phyloP scores from a whole-genome alignment of 1,140 invertebrate genomes.

The Steinernema feltiae region DNA sequence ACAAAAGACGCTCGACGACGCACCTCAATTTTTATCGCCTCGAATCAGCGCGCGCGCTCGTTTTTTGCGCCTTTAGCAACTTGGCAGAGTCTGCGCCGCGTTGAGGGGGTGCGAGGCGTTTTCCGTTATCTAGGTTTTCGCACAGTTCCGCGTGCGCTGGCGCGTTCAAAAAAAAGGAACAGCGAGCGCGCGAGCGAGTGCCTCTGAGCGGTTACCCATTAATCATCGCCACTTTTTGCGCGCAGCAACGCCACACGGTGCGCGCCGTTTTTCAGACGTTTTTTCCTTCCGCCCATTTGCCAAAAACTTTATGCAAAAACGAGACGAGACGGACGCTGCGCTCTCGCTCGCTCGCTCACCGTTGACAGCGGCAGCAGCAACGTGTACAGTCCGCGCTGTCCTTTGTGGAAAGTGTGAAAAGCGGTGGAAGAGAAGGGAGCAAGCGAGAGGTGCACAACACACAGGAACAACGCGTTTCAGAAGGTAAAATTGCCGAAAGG shows the following conservation, averaged over 20 bases:
- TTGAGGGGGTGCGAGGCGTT: no score
- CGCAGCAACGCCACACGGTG: background rate
- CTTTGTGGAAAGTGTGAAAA: no score
- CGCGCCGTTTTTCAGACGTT: background rate
- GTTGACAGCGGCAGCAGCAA: no score
- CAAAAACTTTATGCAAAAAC: constrained; percentile 8
- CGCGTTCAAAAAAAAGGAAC: background rate
- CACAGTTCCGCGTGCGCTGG: background rate
- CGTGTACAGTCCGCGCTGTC: no score
- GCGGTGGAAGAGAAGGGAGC: no score
- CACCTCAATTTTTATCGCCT: background rate
- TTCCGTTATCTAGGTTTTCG: constrained; percentile 10
- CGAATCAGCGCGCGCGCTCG: no score
- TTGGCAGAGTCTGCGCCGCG: no score
- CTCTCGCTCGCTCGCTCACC: no score
- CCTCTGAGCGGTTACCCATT: background rate
- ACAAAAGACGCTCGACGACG: background rate
- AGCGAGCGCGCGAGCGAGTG: background rate
- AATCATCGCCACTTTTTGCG: constrained; percentile 12
- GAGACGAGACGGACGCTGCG: background rate
- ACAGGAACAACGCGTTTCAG: no score
- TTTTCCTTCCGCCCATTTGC: constrained; percentile 15
- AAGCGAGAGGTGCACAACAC: no score
- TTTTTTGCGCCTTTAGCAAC: no score
- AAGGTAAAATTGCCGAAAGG: no score